Evolutionary conservation across 1,140 invertebrate genomes (phyloP).

Genomic region (Hylyphantes graminicola): DNA sequence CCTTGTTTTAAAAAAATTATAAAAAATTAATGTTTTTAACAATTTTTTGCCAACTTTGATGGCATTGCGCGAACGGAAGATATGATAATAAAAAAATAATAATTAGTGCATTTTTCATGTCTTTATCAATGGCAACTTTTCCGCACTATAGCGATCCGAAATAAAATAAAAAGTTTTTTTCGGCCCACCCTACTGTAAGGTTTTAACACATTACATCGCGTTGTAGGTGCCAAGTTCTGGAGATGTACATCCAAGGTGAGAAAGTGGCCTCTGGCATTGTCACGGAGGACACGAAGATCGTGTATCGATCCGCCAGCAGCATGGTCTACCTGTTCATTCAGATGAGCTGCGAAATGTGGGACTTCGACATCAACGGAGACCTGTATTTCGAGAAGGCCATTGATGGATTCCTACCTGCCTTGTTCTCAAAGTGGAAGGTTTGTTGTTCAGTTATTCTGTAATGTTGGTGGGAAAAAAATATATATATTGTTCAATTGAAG

Average conservation of each 20-base stretch:
- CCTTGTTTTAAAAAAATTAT: too few relatives aligned
- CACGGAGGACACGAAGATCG: slow-evolving; percentile 93
- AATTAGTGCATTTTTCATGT: too few relatives aligned
- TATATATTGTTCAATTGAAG: too few relatives aligned
- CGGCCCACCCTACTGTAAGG: too few relatives aligned
- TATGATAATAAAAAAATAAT: too few relatives aligned
- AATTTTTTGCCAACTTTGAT: too few relatives aligned
- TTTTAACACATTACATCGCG: background rate
- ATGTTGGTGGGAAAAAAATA: too few relatives aligned
- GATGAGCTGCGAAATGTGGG: slow-evolving; percentile 99
- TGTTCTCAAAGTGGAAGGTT: slow-evolving; percentile 98
- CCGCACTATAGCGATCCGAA: too few relatives aligned
- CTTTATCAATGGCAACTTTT: too few relatives aligned
- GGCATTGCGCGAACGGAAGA: too few relatives aligned
- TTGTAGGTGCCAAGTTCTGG: slow-evolving; percentile 82
- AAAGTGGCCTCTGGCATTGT: slow-evolving; percentile 95
- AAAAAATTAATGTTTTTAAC: too few relatives aligned
- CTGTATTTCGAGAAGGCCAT: slow-evolving; percentile 87
- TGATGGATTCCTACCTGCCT: slow-evolving; percentile 94
- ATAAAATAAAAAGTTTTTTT: too few relatives aligned
- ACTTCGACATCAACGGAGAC: slow-evolving; percentile 98
- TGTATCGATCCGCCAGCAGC: slow-evolving; percentile 95
- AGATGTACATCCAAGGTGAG: slow-evolving; percentile 97
- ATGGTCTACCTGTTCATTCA: slow-evolving; percentile 98
- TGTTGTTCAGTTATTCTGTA: background rate